phyloP scores from a whole-genome alignment of 2,113 vertebrate genomes.

The Macroglossus sobrinus region DNA sequence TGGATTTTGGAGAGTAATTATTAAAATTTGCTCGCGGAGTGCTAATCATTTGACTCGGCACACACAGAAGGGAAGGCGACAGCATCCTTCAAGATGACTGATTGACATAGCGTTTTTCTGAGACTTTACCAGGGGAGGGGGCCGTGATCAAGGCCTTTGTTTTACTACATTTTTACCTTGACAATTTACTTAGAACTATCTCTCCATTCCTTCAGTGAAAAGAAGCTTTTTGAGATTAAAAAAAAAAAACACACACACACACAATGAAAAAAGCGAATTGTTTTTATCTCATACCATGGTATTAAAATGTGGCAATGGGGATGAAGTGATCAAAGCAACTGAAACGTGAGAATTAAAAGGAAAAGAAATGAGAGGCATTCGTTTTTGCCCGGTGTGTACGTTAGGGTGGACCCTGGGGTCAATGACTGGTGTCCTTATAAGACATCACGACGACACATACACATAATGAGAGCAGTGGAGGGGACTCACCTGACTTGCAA shows the following conservation, averaged over 20 bases:
- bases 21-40: constrained; percentile 29
- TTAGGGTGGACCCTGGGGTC: too few relatives aligned
- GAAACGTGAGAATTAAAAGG: neutral
- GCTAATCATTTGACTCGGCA: constrained; percentile 39
- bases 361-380: neutral
- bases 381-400: neutral
- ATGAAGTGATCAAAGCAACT: neutral
- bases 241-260: too few relatives aligned
- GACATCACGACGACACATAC: neutral
- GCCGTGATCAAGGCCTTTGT: neutral
- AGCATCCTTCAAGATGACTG: neutral
- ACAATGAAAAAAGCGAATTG: neutral
- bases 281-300: neutral
- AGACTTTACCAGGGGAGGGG: neutral
- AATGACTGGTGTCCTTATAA: too few relatives aligned
- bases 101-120: neutral
- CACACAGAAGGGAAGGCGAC: neutral
- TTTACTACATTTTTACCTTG: constrained; percentile 17
- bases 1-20: constrained; percentile 45
- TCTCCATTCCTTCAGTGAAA: neutral
- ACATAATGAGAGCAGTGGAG: neutral
- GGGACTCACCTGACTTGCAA: neutral
- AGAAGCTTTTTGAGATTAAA: neutral
- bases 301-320: neutral
- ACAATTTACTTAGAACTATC: neutral